Conservation (phyloP, 2,888 invertebrate species). For the Clistopyga incitator region DNA sequence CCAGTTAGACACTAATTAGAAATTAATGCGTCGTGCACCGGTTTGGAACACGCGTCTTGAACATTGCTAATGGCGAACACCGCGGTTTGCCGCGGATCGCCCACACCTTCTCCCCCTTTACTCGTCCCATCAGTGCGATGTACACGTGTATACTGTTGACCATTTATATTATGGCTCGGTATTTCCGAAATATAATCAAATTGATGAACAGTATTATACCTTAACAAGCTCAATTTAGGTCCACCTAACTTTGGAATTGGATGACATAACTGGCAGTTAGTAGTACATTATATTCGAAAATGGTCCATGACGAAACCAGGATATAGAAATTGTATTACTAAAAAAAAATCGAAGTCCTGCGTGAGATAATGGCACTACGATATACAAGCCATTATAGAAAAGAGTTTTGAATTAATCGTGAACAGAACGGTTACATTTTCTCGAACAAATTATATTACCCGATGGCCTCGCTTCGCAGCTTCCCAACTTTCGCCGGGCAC, state of each 20-base stretch:
- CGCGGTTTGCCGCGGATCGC: constrained; percentile 68
- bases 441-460: constrained; percentile 23
- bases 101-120: constrained; percentile 53
- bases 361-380: too few relatives aligned
- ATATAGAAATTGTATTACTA: too few relatives aligned
- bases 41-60: constrained; percentile 72
- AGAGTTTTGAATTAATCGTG: constrained; percentile 28
- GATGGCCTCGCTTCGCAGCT: constrained; percentile 30
- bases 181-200: not conserved
- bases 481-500: constrained; percentile 30
- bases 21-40: constrained; percentile 76
- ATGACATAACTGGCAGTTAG: not conserved
- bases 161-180: not conserved
- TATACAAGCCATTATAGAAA: not conserved
- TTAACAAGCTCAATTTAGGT: not conserved
- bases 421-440: constrained; percentile 32
- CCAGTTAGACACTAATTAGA: constrained; percentile 79
- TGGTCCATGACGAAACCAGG: too few relatives aligned
- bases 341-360: too few relatives aligned
- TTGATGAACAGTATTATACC: not conserved
- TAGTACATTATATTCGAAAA: not conserved
- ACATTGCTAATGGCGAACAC: constrained; percentile 76
- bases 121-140: not conserved
- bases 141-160: not conserved
- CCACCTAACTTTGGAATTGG: not conserved